Conservation (phyloP, 2,113 vertebrate species). For the Passerina amoena region DNA sequence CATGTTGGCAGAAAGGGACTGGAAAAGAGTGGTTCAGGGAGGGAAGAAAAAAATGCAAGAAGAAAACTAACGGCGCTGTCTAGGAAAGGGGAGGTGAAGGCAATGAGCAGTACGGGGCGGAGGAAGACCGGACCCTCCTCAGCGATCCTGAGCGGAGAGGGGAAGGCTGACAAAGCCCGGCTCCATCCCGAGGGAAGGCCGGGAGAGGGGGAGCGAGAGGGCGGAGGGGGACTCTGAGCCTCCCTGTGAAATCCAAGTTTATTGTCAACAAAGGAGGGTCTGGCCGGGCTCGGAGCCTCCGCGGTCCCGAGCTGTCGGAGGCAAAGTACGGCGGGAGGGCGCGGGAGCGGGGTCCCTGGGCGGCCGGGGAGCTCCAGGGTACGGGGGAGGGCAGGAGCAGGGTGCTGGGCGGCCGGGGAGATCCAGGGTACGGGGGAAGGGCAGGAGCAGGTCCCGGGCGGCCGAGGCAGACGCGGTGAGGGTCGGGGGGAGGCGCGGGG, state of each 20-base stretch:
- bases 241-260: slow-evolving; percentile 15
- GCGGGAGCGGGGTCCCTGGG: no score
- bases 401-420: not conserved
- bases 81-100: not conserved
- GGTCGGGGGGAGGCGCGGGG: not conserved
- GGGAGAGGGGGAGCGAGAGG: not conserved
- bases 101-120: not conserved
- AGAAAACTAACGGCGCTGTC: not conserved
- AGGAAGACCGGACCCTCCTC: not conserved
- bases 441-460: not conserved
- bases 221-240: not conserved
- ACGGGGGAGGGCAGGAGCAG: not conserved
- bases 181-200: not conserved
- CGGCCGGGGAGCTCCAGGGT: no score
- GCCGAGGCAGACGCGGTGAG: not conserved
- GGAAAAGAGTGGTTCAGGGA: not conserved
- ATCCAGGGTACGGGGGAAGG: not conserved
- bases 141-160: not conserved
- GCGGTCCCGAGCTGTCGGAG: not conserved
- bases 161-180: not conserved
- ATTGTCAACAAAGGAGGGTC: slow-evolving; percentile 7
- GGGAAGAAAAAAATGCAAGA: not conserved
- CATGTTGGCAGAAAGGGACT: not conserved
- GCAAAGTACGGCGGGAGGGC: not conserved
- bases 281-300: not conserved